A percentile compares a stretch with the other conserved stretches of the same genome.
Conservation (phyloP, 2,888 invertebrate genomes). For the Cantharis nigra region DNA sequence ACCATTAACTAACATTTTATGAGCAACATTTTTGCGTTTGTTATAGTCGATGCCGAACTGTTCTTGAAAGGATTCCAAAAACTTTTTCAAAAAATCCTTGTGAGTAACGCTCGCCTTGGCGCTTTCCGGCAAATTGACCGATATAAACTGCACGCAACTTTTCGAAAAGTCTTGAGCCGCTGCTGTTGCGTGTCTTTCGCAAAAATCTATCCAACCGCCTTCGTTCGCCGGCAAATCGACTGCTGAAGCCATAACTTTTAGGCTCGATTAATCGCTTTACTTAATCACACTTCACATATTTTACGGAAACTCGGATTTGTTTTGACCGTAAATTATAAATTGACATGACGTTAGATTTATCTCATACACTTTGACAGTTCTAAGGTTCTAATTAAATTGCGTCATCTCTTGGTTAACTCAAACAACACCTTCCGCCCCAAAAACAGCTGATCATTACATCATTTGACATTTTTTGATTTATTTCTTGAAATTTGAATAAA, state of each 20-base stretch:
- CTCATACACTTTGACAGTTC: constrained; percentile 4
- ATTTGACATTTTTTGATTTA: not conserved
- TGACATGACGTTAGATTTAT: constrained; percentile 3
- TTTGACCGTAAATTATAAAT: constrained; percentile 10
- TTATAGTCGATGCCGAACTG: constrained; percentile 83
- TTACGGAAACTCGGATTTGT: constrained; percentile 10
- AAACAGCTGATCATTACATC: not conserved
- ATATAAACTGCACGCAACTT: constrained; percentile 79
- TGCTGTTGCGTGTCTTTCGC: constrained; percentile 83
- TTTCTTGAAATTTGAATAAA: not conserved
- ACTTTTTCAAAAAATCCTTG: constrained; percentile 79
- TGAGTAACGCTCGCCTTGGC: constrained; percentile 71
- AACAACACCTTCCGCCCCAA: not conserved
- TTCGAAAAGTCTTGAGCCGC: constrained; percentile 89
- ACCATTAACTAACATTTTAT: constrained; percentile 56
- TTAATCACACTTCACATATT: not conserved
- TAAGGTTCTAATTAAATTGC: not conserved
- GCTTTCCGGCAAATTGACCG: constrained; percentile 69
- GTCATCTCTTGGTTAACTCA: not conserved
- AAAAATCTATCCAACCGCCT: constrained; percentile 80
- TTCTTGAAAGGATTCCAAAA: constrained; percentile 81
- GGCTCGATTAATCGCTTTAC: not conserved
- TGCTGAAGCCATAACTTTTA: constrained; percentile 44
- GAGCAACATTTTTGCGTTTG: constrained; percentile 56
- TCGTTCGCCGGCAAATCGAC: constrained; percentile 55